Evolutionary conservation across 2,113 vertebrate species (phyloP), one percentile per base, ranked within the genome.

Genomic region (Amphiprion percula): DNA sequence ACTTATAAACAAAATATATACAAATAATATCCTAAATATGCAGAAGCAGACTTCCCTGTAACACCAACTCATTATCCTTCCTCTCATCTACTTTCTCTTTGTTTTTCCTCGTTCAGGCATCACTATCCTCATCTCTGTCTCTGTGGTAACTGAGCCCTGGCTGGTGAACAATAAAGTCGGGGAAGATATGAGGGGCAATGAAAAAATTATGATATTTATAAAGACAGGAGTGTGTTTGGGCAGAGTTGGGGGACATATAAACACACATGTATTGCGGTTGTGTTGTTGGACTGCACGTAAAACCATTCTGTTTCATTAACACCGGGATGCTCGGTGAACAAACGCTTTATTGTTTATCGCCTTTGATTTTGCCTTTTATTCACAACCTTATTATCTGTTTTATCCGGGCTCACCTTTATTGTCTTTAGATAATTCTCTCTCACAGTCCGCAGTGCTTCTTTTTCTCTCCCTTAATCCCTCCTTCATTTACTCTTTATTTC

Each of bases 401-500:
- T 12, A 55, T 41, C 59, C 44, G 12, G 10, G 12, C 52, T 44
- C 28, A 64, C 55, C 61, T 72, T 83, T 78, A 80, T 77, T 68
- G 80, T 80, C 68, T 84, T 72, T 24, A 47, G 50, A 52, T 49
- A 14, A 79, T 71, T 76, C 68, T 68, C 30, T 24, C 54, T 33
- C n/a, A 1, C 39, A n/a, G 11, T 28, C 30, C 9, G n/a, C 37
- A 2, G 23, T 52, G 47, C 62, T 74, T 54, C 24, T 28, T 54
- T 19, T 49, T 58, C 60, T 69, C 74, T 85, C 86, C 75, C 80
- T 68, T 73, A 83, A 80, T 88, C 88, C 86, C 88, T 80, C 26
- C 77, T 79, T 91, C 86, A 87, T 91, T 88, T 75, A 47, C 67
- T 85, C 60, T 71, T 79, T 73, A 84, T 85, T 58, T 80, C 73